phyloP scores from a whole-genome alignment of 1,140 invertebrate species.

The Pseudomyrmex sp. region DNA sequence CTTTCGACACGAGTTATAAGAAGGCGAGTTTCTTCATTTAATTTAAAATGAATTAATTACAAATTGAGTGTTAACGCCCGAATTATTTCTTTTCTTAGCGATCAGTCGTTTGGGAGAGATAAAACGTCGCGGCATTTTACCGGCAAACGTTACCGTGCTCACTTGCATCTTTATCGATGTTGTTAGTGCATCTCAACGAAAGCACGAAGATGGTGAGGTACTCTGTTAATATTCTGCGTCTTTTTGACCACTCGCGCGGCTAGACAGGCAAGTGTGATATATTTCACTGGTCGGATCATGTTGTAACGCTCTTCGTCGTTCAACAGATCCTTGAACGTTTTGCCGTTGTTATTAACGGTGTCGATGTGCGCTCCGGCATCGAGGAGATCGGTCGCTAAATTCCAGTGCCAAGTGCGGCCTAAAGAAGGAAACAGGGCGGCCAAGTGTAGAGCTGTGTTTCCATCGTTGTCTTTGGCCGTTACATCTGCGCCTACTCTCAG shows the following conservation, averaged over 20 bases:
- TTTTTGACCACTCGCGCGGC: conserved; percentile 90
- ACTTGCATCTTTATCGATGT: neutral
- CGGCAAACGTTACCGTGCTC: neutral
- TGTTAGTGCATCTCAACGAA: conserved; percentile 86
- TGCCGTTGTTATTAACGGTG: conserved; percentile 91
- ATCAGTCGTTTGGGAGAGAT: conserved; percentile 3
- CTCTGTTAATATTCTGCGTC: conserved; percentile 82
- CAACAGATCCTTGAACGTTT: conserved; percentile 91
- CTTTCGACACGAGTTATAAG: neutral
- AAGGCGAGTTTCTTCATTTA: neutral
- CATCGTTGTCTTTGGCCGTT: conserved; percentile 90
- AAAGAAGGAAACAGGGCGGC: conserved; percentile 85
- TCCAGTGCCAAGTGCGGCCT: conserved; percentile 87
- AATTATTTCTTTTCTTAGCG: conserved; percentile 11
- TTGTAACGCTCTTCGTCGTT: conserved; percentile 87
- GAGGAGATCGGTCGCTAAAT: conserved; percentile 90
- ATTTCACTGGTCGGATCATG: conserved; percentile 92
- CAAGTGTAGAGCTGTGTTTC: conserved; percentile 94
- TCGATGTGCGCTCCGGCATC: conserved; percentile 94
- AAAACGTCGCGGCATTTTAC: neutral
- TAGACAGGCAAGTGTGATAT: conserved; percentile 92
- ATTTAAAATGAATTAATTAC: conserved; percentile 17
- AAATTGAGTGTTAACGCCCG: conserved; percentile 4
- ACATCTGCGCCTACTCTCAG: conserved; percentile 93
- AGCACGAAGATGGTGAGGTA: conserved; percentile 86